Base-by-base conservation (phyloP, 2,888 invertebrate species). In the Volucella zonaria region DNA sequence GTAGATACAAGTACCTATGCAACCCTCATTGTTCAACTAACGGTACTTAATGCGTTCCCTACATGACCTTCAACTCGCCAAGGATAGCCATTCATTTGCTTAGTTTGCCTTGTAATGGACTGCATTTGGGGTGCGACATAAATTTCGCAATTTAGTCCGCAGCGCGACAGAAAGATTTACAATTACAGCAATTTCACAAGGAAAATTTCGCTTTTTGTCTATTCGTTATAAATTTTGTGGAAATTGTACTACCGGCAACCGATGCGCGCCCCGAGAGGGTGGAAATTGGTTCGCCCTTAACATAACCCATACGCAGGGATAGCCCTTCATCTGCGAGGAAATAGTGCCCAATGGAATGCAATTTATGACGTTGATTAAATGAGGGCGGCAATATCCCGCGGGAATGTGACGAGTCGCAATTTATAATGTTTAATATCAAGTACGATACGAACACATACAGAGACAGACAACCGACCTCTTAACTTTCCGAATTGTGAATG, bases 291-390 rank as follows among this genome's bases (percentile, higher is more conserved):
- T 45, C 9, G 6, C 40, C n/a, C 62, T 42, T 42, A 9, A 49
- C 49, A 49, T 43, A 59, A 42, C 23, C 49, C 15, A 56, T 10
- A 11, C 40, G 4, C 12, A 23, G 23, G 23, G 6, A 6, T 31
- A 31, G 31, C 31, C 31, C 31, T 4, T 43, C 71, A 10, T 11
- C 42, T 14, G 6, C 42, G 14, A 45, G 11, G 10, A 68, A 12
- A 58, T 56, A 11, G 58, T 2, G 43, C 66, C 56, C 70, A 51
- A 49, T 74, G 78, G 18, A 75, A 78, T 66, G 59, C 62, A 59
- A 83, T 83, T 79, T 83, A 83, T 83, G 74, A 59, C 75, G 52
- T 83, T 83, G 79, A 83, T 83, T 75, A 83, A 79, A 82, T 82
- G 68, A 47, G 78, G 67, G 82, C 47, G 31, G 38, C 15, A 42